Evolutionary conservation across 2,797 vertebrate genomes (phyloP).

Genomic region (Okamejei kenojei): DNA sequence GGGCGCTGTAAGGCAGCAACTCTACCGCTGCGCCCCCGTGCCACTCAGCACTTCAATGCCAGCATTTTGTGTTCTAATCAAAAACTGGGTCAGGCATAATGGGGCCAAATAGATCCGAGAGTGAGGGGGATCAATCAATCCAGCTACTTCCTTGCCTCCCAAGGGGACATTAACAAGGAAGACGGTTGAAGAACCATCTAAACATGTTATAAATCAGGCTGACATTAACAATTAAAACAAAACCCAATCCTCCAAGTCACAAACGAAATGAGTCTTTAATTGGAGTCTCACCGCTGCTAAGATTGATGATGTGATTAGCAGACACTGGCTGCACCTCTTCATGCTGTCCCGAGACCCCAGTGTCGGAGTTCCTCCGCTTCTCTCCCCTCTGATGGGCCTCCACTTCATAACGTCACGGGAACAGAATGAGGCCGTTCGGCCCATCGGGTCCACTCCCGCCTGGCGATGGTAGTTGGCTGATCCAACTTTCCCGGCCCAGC

Average conservation of each 20-base stretch:
- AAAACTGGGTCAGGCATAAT: no score
- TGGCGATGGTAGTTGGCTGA: no score
- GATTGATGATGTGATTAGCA: conserved; percentile 7
- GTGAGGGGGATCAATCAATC: neutral
- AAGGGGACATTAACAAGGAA: neutral
- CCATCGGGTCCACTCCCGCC: no score
- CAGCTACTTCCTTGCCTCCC: neutral
- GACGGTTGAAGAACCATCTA: neutral
- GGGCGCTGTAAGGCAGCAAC: no score
- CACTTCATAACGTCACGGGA: no score
- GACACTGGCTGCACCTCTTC: neutral
- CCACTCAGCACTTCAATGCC: no score
- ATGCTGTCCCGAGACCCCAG: neutral
- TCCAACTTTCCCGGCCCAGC: no score
- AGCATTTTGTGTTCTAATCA: no score
- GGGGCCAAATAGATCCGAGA: no score
- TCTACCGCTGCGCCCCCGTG: no score
- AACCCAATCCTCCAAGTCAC: neutral
- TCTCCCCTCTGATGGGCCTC: no score
- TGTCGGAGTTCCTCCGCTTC: neutral
- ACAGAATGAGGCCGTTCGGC: no score
- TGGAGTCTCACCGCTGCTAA: neutral
- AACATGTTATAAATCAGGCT: neutral
- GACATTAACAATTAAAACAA: conserved; percentile 10
- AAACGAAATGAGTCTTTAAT: conserved; percentile 7